Base-by-base conservation (phyloP, 2,888 invertebrate species). In the Orthosia gothica region DNA sequence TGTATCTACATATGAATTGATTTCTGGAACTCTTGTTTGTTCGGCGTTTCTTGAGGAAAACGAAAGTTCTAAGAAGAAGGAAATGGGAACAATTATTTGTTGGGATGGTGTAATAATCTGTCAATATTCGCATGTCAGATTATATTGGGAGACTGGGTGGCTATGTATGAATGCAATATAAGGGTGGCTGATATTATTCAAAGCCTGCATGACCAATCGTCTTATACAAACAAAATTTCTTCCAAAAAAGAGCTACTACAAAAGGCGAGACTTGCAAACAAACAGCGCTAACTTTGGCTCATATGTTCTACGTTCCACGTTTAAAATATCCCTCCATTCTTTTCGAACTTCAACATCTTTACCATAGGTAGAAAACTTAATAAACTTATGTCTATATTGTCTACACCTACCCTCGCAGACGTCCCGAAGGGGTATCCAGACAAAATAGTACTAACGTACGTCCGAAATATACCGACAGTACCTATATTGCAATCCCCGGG, bases 1-100 rank as follows among this genome's bases (percentile, higher is more conserved):
- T 73, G 61, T 70, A 73, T 82, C 72, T 75, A 67, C 70, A 70
- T 74, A 62, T 66, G 73, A 81, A 69, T 74, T 71, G 65, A 70
- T 84, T 76, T 67, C 72, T 32, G 45, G 47, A 50, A 55, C 26
- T 81, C 50, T n/a, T 81, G 70, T 84, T 76, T 75, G 72, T 52
- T 52, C 13, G 23, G 11, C 3, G 12, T 50, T 68, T 54, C 71
- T 61, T 50, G 62, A 70, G 76, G 58, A 72, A 81, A 80, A 69
- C 49, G 49, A 50, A n/a, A 32, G 16, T 26, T 58, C 50, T 58
- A 64, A 70, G 32, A 52, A 52, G 13, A 23, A 57, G 16, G n/a
- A 15, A 45, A 61, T 45, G 20, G 26, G 15, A 54, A n/a, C 18
- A 23, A 57, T 70, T 74, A 74, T 79, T 72, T 70, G 15, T 58